Evolutionary conservation across 2,113 vertebrate species (phyloP), one percentile per base, ranked within the genome.

Genomic region (Labeo rohita): DNA sequence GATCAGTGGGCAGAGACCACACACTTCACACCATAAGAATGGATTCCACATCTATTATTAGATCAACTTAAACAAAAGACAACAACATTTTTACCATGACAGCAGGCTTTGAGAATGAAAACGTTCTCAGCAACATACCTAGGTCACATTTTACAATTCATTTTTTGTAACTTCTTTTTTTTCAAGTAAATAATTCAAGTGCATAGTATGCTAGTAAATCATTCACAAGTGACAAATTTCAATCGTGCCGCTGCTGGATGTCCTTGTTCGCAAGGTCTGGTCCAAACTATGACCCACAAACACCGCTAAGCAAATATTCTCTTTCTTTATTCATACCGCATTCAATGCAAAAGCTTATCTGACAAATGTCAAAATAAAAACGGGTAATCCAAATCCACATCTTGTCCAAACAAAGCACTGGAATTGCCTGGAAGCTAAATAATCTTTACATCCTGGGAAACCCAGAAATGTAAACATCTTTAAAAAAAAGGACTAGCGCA

Each of bases 261-360:
- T 75, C 70, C 77, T 88, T 75, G 56, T 80, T 80, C 50, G n/a
- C 86, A 84, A 59, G 68, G 83, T 72, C 80, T 70, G 76, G 80
- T 49, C 52, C 79, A 85, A 61, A 49, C 39, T 47, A n/a, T 86
- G 73, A 86, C 72, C 80, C 63, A 70, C 47, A 86, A 85, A 81
- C 75, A 72, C 9, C 6, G 10, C 66, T n/a, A 23, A 81, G 76
- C n/a, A 83, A 83, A 86, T 50, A 83, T 47, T 49, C 15, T 52
- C 49, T 50, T 72, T 11, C 50, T 72, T 34, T 43, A 66, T 50
- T 70, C 65, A 68, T 21, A 54, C 13, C 2, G 2, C 10, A 83
- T 39, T 21, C 21, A 4, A 34, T 18, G 70, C 74, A 73, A 16
- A 8, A 73, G 65, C 73, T 77, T 47, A 77, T 47, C 66, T 47